Evolutionary conservation across 2,888 invertebrate genomes (phyloP).

Genomic region (Dexiosoma caninum): DNA sequence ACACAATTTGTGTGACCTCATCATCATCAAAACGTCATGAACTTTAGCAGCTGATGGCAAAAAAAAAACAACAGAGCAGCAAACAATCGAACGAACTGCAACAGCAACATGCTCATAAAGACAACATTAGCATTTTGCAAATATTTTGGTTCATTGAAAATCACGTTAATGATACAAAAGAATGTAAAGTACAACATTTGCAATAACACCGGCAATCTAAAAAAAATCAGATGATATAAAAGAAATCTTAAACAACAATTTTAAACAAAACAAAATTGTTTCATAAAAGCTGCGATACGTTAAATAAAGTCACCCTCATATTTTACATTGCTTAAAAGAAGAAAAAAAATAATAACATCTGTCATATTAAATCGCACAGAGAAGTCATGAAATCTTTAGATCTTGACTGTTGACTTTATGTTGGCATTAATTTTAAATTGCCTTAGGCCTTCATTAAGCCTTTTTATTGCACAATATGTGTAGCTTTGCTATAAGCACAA

Average conservation of each 20-base stretch:
- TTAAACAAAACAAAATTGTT: neutral
- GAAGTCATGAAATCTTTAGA: conserved; percentile 50
- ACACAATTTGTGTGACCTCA: conserved; percentile 25
- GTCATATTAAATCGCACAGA: conserved; percentile 50
- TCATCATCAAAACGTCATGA: conserved; percentile 1
- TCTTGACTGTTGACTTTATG: conserved; percentile 53
- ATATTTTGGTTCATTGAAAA: conserved; percentile 44
- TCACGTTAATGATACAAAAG: conserved; percentile 33
- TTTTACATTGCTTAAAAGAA: neutral
- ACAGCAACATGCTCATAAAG: conserved; percentile 11
- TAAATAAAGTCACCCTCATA: conserved; percentile 23
- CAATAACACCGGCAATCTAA: neutral
- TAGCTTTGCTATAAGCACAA: conserved; percentile 3
- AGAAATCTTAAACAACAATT: neutral
- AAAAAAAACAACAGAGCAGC: neutral
- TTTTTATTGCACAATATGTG: too few species aligned
- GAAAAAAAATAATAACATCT: conserved; percentile 8
- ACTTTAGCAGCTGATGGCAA: neutral
- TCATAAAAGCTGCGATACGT: neutral
- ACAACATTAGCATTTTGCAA: conserved; percentile 50
- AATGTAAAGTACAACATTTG: neutral
- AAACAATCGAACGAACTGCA: neutral
- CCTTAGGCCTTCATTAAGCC: conserved; percentile 52
- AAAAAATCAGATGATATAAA: conserved; percentile 14
- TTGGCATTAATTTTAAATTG: conserved; percentile 33